These are phyloP conservation scores for Cantharis rustica DNA, from an alignment of 2,888 invertebrate genomes.

Conservation along the genomic window DNA sequence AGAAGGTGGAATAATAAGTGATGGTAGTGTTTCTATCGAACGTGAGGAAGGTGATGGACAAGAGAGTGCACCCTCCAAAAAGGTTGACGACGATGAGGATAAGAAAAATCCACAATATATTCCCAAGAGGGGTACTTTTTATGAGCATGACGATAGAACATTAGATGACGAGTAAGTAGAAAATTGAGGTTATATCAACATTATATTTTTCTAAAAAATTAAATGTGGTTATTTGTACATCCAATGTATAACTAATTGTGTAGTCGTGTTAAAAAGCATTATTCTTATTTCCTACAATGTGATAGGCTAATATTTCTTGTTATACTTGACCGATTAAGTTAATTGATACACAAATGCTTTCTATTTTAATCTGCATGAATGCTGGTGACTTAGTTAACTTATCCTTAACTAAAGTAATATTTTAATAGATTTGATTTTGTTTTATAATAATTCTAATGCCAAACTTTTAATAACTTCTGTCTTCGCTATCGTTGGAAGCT, in stretches of 20 bases:
- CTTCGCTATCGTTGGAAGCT: too few relatives aligned
- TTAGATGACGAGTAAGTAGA: conserved; percentile 67
- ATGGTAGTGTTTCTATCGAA: conserved; percentile 63
- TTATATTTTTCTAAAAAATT: background rate
- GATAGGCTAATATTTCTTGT: too few relatives aligned
- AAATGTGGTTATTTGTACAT: background rate
- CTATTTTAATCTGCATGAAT: too few relatives aligned
- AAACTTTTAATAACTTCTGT: too few relatives aligned
- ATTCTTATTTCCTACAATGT: background rate
- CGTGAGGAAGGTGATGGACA: conserved; percentile 75
- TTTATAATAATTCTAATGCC: too few relatives aligned
- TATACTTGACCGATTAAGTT: too few relatives aligned
- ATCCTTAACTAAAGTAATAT: too few relatives aligned
- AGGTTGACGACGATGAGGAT: conserved; percentile 92
- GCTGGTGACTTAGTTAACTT: too few relatives aligned
- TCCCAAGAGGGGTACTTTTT: conserved; percentile 93
- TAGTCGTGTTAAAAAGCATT: background rate
- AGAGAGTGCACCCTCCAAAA: conserved; percentile 62
- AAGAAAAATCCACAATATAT: conserved; percentile 96
- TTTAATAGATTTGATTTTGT: too few relatives aligned
- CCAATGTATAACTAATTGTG: background rate
- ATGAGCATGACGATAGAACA: conserved; percentile 93
- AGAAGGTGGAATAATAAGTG: conserved; percentile 49
- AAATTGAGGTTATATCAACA: conserved; percentile 2
- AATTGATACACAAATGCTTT: too few relatives aligned